Conservation (phyloP, 2,797 vertebrate genomes). For the Momotus momota region DNA sequence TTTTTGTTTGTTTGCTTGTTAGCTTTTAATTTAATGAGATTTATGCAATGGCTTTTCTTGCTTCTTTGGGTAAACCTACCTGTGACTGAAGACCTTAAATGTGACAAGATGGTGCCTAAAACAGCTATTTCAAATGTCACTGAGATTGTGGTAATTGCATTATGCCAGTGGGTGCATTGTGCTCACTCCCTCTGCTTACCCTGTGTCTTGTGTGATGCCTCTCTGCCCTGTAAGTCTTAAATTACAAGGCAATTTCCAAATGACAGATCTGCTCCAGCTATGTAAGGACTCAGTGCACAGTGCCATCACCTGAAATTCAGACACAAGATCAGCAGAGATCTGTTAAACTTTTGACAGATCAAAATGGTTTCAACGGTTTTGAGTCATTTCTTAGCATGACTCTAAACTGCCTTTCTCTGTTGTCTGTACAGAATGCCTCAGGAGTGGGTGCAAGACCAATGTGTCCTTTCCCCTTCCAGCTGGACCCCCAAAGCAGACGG, state of each 20-base stretch:
- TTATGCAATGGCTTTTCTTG: neutral
- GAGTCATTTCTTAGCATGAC: neutral
- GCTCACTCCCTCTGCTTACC: neutral
- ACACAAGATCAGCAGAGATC: neutral
- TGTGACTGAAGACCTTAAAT: neutral
- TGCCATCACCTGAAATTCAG: neutral
- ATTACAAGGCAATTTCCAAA: constrained; percentile 2
- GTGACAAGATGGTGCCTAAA: neutral
- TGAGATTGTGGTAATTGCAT: neutral
- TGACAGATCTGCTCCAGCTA: neutral
- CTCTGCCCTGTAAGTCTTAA: neutral
- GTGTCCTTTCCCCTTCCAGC: neutral
- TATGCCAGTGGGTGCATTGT: neutral
- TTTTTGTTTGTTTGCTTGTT: neutral
- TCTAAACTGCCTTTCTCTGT: neutral
- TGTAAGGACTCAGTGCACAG: neutral
- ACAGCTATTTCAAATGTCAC: neutral
- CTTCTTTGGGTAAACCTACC: neutral
- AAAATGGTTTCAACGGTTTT: neutral
- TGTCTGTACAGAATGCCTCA: neutral
- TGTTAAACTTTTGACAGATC: neutral
- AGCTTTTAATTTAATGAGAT: neutral
- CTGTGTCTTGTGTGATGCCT: neutral
- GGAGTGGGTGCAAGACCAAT: neutral
- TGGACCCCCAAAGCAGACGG: neutral